phyloP scores from a whole-genome alignment of 2,888 invertebrate genomes.

The Drosophila hawaiiensis region DNA sequence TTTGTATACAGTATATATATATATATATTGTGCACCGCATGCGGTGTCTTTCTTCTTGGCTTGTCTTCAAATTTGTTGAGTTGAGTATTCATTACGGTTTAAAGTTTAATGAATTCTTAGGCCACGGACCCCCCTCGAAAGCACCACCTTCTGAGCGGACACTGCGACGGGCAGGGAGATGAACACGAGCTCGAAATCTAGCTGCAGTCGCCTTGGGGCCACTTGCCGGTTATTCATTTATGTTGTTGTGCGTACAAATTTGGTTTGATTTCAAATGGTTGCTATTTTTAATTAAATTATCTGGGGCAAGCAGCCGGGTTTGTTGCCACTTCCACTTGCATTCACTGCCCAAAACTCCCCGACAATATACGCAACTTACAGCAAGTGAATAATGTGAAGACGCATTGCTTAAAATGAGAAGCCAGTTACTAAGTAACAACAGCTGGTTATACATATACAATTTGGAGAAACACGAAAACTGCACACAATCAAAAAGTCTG shows the following conservation, averaged over 20 bases:
- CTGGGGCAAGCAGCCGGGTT: conserved; percentile 40
- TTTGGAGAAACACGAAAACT: conserved; percentile 1
- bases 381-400: neutral
- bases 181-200: conserved; percentile 3
- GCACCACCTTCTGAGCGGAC: neutral
- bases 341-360: neutral
- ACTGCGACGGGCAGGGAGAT: neutral
- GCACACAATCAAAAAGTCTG: neutral
- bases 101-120: conserved; percentile 66
- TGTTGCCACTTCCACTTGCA: conserved; percentile 4
- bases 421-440: conserved; percentile 46
- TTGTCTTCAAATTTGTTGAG: conserved; percentile 44
- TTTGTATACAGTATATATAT: neutral
- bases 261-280: conserved; percentile 69
- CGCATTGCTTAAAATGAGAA: neutral
- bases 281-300: conserved; percentile 70
- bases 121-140: conserved; percentile 10
- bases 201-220: conserved; percentile 47
- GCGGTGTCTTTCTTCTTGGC: conserved; percentile 42
- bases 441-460: conserved; percentile 20
- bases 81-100: conserved; percentile 65
- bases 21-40: conserved; percentile 9
- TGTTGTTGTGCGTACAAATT: conserved; percentile 58
- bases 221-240: conserved; percentile 57
- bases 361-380: neutral